Evolutionary conservation across 2,888 invertebrate genomes (phyloP).

Genomic region (Hemicrepidius hirtus): DNA sequence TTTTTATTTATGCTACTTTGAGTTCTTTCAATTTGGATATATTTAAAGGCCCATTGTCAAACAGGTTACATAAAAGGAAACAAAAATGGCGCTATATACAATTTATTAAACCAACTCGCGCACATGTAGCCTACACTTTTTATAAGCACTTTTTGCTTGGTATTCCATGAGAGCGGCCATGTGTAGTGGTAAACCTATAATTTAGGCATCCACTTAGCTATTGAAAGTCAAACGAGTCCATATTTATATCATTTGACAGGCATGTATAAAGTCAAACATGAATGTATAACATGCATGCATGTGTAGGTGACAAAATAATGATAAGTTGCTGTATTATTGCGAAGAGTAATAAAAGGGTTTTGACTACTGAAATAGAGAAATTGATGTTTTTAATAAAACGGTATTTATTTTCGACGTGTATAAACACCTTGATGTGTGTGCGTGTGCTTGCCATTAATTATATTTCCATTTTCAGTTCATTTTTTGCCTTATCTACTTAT

Average conservation of each 20-base stretch:
- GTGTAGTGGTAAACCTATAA: slow-evolving; percentile 54
- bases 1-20: not conserved
- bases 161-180: slow-evolving; percentile 56
- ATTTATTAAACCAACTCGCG: slow-evolving; percentile 37
- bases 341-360: slow-evolving; percentile 51
- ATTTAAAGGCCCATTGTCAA: not conserved
- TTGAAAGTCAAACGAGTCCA: slow-evolving; percentile 54
- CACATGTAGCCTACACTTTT: slow-evolving; percentile 20
- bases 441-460: slow-evolving; percentile 46
- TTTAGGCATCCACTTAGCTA: slow-evolving; percentile 51
- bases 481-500: slow-evolving; percentile 37
- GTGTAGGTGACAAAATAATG: slow-evolving; percentile 64
- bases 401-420: slow-evolving; percentile 42
- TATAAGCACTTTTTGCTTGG: slow-evolving; percentile 19
- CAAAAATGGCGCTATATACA: slow-evolving; percentile 40
- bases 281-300: slow-evolving; percentile 56
- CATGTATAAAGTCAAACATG: slow-evolving; percentile 56
- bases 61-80: slow-evolving; percentile 12
- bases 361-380: slow-evolving; percentile 53
- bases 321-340: slow-evolving; percentile 54
- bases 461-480: slow-evolving; percentile 40
- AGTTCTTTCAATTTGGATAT: not conserved
- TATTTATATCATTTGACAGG: slow-evolving; percentile 55
- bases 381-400: slow-evolving; percentile 56
- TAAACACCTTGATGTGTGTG: slow-evolving; percentile 28